Evolutionary conservation across 2,888 invertebrate species (phyloP).

Genomic region (Scelioninae gen. 1): DNA sequence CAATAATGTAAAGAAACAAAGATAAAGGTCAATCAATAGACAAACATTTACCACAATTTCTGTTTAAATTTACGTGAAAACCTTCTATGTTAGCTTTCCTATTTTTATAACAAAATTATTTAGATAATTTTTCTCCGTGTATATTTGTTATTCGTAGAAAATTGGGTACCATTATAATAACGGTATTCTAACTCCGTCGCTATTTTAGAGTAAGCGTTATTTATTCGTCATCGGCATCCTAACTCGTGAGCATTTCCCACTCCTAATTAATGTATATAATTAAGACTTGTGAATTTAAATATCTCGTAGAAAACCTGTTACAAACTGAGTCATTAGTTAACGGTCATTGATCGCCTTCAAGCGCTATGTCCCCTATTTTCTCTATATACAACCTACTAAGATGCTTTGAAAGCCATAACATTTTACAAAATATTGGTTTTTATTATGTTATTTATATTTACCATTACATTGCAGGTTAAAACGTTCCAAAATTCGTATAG

Average conservation of each 20-base stretch:
- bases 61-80: no score
- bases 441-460: not conserved
- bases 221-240: conserved; percentile 27
- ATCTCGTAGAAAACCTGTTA: conserved; percentile 58
- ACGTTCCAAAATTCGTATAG: conserved; percentile 91
- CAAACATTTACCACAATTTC: no score
- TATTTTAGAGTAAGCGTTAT: conserved; percentile 22
- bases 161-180: conserved; percentile 31
- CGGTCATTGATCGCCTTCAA: conserved; percentile 61
- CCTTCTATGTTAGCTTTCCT: no score
- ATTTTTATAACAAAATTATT: no score
- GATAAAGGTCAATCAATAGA: no score
- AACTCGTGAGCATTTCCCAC: conserved; percentile 6
- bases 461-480: conserved; percentile 86
- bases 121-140: no score
- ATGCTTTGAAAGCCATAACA: conserved; percentile 10
- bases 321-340: conserved; percentile 58
- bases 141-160: no score
- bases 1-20: no score
- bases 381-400: conserved; percentile 31
- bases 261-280: conserved; percentile 36
- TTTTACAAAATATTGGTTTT: conserved; percentile 17
- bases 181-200: conserved; percentile 29
- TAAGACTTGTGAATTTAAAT: conserved; percentile 39
- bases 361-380: conserved; percentile 20